Conservation (phyloP, 2,888 invertebrate genomes). For the Tinea semifulvella region DNA sequence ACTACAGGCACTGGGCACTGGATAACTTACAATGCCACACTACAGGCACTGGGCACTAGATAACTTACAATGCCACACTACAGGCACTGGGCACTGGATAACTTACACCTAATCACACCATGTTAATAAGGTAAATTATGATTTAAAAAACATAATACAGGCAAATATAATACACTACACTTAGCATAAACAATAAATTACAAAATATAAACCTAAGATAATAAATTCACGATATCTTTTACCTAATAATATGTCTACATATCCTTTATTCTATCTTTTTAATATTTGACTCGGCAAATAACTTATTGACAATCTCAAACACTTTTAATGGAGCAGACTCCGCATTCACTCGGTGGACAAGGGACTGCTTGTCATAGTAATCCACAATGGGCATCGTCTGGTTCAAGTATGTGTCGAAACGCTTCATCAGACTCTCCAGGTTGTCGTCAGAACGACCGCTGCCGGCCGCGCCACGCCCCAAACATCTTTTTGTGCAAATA, state of each 20-base stretch:
- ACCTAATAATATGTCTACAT: slow-evolving; percentile 9
- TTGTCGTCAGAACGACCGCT: slow-evolving; percentile 97
- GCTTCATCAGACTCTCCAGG: slow-evolving; percentile 82
- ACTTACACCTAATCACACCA: not conserved
- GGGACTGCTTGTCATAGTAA: slow-evolving; percentile 74
- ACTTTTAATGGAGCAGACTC: slow-evolving; percentile 73
- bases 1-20: no score
- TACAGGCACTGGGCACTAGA: no score
- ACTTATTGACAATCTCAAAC: slow-evolving; percentile 63
- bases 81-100: not conserved
- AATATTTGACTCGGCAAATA: slow-evolving; percentile 47
- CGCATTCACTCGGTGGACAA: slow-evolving; percentile 82
- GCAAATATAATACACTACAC: no score
- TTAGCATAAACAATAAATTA: slow-evolving; percentile 1
- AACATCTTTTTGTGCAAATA: slow-evolving; percentile 85
- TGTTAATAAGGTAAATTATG: no score
- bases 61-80: no score
- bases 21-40: no score
- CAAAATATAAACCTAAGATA: not conserved
- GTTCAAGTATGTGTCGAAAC: slow-evolving; percentile 84
- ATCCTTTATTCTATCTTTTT: not conserved
- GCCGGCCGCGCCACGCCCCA: slow-evolving; percentile 86
- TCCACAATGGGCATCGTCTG: slow-evolving; percentile 92
- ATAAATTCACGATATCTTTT: slow-evolving; percentile 5
- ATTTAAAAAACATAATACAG: no score